Base-by-base conservation (phyloP, 1,140 invertebrate genomes). In the Phthorimaea operculella region DNA sequence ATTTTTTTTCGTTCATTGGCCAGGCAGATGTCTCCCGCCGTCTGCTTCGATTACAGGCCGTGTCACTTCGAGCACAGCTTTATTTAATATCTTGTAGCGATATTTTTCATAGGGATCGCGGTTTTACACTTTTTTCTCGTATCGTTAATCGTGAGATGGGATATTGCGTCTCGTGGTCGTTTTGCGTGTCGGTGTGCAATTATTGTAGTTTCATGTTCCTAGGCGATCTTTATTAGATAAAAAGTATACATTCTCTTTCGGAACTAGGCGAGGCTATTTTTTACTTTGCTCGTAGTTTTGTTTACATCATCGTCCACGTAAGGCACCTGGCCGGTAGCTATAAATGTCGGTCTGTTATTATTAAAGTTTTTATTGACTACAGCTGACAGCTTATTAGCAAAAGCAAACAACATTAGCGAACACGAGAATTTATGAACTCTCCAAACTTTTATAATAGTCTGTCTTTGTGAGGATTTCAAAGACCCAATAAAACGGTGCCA, bases 381-480 rank as follows among this genome's bases (percentile, higher is more conserved):
- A 45, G 18, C 56, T 59, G 54, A 57, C 52, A 59, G 54, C 16
- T 55, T 64, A 65, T 57, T 55, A 65, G 48, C 54, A 45, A 52
- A 47, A 47, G 16, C n/a, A 47, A 47, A 17, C 44, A 51, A 59
- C 49, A 59, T 51, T 53, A 51, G 36, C 39, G 53, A 54, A 64
- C 55, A 51, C 51, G 50, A 54, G 58, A 70, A 76, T 73, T 74
- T 78, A 77, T 75, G 67, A 70, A 73, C 68, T 75, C 57, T 52
- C 60, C 21, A 62, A 42, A 66, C 59, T 64, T 16, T 28, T 11
- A 78, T 74, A 72, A 76, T 68, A 67, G 63, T 54, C 52, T 59
- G 55, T 55, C 68, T 75, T 77, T 73, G 70, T 73, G 72, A 61
- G 33, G n/a, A 45, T 33, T 28, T 67, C 70, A 75, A 76, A 71